Base-by-base conservation (phyloP, 2,113 vertebrate species). In the Labeo catla region DNA sequence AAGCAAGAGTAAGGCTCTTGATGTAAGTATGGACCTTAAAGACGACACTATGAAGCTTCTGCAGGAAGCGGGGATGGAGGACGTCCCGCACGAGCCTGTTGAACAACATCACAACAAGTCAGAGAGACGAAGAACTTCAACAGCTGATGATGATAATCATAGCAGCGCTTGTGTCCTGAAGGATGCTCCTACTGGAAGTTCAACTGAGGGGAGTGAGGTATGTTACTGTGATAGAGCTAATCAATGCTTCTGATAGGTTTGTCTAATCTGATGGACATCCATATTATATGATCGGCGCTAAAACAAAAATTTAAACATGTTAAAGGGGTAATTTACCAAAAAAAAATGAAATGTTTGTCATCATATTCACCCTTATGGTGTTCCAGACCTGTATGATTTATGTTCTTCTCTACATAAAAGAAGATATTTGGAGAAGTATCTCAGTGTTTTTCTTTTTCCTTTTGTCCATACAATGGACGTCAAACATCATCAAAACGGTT, bases 121-220 rank as follows among this genome's bases (percentile, higher is more conserved):
- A 0, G 34, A 54, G 79, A 49, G 3, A 5, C 54, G 61, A 70
- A 66, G 9, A 73, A 84, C 36, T n/a, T 43, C 57, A 11, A 63
- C 50, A 52, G 89, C 84, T 72, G 4, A 19, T 84, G 89, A 91
- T 28, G 88, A 89, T 83, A 89, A 87, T 77, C 91, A 88, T 43
- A 91, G 94, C 66, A 92, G 93, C 4, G 36, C 92, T 54, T 93
- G 91, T 57, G 92, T 95, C 61, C 80, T 95, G 78, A 93, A 94
- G 73, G 91, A 92, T n/a, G 4, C 87, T 36, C 86, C 87, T 43
- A 76, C 90, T 83, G 86, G 89, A 91, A 78, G 91, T 79, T 86
- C 83, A 21, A 85, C 90, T 87, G 84, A 89, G 87, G 89, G 91
- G 11, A 61, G 87, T 10, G 90, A 94, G 91, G 97, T 97, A 91